Conservation (phyloP, 2,113 vertebrate species). For the Hippocampus comes region DNA sequence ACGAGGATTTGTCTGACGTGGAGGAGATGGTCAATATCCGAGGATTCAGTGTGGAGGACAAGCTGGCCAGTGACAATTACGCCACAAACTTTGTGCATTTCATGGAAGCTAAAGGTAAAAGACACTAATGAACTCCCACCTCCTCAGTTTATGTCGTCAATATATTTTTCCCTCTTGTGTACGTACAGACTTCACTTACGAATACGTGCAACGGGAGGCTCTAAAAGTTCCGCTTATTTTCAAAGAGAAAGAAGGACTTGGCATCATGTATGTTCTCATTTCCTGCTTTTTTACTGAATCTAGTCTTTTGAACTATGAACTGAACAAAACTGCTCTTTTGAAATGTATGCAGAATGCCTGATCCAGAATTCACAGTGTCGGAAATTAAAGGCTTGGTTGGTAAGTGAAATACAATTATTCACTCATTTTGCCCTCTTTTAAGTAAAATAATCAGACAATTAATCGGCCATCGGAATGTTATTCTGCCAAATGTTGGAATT, state of each 20-base stretch:
- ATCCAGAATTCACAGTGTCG: slow-evolving; percentile 87
- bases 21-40: slow-evolving; percentile 91
- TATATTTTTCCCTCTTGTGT: neutral
- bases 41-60: slow-evolving; percentile 92
- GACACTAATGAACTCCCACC: slow-evolving; percentile 20
- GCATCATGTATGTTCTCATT: slow-evolving; percentile 85
- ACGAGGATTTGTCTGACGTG: slow-evolving; percentile 91
- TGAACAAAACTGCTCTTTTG: slow-evolving; percentile 12
- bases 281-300: neutral
- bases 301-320: neutral
- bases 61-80: slow-evolving; percentile 82
- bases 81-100: slow-evolving; percentile 79
- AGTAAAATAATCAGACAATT: no score
- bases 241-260: slow-evolving; percentile 88
- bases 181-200: slow-evolving; percentile 91
- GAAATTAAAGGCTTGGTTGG: slow-evolving; percentile 95
- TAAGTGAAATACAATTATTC: slow-evolving; percentile 69
- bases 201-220: slow-evolving; percentile 93
- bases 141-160: neutral
- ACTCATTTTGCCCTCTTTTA: neutral
- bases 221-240: slow-evolving; percentile 89
- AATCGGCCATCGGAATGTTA: no score
- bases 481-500: no score
- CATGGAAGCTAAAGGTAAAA: slow-evolving; percentile 96
- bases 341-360: slow-evolving; percentile 83